These are phyloP conservation scores for Antedon mediterranea DNA, from an alignment of 53 echinoderm and acorn worm species.

Conservation along the genomic window DNA sequence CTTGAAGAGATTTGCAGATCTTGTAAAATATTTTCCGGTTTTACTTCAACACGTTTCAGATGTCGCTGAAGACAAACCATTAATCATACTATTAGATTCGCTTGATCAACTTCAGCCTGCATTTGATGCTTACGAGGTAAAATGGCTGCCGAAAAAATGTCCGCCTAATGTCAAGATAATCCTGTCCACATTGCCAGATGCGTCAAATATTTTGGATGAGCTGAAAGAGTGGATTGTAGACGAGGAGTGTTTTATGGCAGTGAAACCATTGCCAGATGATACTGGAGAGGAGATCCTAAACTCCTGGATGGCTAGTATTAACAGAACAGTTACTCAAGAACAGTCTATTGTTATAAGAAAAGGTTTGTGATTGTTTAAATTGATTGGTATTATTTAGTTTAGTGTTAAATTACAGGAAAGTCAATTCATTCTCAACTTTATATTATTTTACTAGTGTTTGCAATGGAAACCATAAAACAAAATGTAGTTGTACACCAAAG, in stretches of 20 bases:
- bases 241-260: constrained; percentile 34
- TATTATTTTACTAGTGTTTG: no score
- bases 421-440: no score
- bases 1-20: constrained; percentile 31
- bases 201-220: constrained; percentile 51
- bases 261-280: constrained; percentile 55
- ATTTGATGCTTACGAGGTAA: constrained; percentile 52
- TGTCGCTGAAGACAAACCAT: constrained; percentile 21
- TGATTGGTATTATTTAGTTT: no score
- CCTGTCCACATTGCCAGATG: constrained; percentile 64
- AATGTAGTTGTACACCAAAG: no score
- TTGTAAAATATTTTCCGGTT: constrained; percentile 42
- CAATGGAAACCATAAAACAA: no score
- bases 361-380: constrained; percentile 31
- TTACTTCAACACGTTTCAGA: constrained; percentile 41
- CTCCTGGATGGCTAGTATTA: constrained; percentile 62
- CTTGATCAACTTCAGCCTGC: constrained; percentile 66
- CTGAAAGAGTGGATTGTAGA: constrained; percentile 27
- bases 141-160: constrained; percentile 61
- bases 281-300: constrained; percentile 66
- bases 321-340: constrained; percentile 40
- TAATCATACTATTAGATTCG: constrained; percentile 72
- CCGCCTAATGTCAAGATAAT: constrained; percentile 60
- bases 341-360: constrained; percentile 45
- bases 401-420: no score